These are phyloP conservation scores for Diorhabda elongata DNA, from an alignment of 1,140 invertebrate genomes.

Conservation along the genomic window DNA sequence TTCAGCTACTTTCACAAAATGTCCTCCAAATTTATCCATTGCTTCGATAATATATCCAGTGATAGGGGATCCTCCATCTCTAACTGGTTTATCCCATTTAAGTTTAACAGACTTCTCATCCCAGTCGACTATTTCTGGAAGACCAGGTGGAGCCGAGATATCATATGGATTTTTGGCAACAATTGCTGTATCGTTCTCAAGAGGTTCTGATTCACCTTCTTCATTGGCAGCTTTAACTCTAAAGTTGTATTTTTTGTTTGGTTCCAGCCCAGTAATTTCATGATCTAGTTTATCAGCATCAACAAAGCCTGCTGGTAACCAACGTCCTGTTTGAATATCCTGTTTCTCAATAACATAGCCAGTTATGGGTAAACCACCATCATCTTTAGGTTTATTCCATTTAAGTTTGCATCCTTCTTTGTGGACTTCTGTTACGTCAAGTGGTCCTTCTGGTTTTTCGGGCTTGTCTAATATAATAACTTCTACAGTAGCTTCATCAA, in stretches of 20 bases:
- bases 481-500: constrained; percentile 91
- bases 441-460: constrained; percentile 86
- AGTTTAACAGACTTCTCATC: constrained; percentile 89
- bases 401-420: constrained; percentile 92
- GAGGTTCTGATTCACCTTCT: constrained; percentile 90
- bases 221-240: constrained; percentile 92
- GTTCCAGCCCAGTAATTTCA: constrained; percentile 83
- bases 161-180: constrained; percentile 96
- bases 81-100: constrained; percentile 92
- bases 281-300: constrained; percentile 83
- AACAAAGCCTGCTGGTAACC: constrained; percentile 81
- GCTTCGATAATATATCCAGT: constrained; percentile 91
- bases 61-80: constrained; percentile 95
- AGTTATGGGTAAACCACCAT: constrained; percentile 87
- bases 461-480: constrained; percentile 94
- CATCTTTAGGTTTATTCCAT: constrained; percentile 94
- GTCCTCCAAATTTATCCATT: constrained; percentile 67
- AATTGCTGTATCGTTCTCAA: constrained; percentile 81
- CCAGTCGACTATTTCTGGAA: constrained; percentile 91
- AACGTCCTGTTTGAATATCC: constrained; percentile 81
- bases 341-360: constrained; percentile 91
- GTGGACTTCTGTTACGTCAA: constrained; percentile 88
- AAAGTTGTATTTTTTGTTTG: constrained; percentile 92
- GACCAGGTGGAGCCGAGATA: constrained; percentile 79
- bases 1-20: constrained; percentile 69